Base-by-base conservation (phyloP, 2,113 vertebrate species). In the Equus quagga region DNA sequence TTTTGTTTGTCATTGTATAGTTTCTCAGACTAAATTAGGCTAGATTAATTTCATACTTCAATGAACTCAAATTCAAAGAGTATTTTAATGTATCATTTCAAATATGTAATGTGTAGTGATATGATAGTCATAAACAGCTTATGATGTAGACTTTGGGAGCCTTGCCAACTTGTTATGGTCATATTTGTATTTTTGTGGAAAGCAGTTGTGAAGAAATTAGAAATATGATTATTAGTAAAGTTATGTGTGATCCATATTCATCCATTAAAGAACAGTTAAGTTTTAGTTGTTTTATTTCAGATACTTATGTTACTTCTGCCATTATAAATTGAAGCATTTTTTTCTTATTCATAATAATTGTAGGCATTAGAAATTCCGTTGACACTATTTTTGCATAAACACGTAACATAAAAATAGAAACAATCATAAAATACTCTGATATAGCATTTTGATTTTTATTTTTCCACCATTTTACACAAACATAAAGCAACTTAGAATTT, bases 241-340 rank as follows among this genome's bases (percentile, higher is more conserved):
- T 79, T 96, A 64, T 54, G 72, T 64, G 33, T 78, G 11, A 89
- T 44, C 73, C 85, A 41, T 56, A 82, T 67, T 88, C 13, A 79
- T 89, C 51, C 64, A 67, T 58, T 75, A 84, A 96, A 85, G 19
- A 89, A 12, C 41, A 89, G 9, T 89, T 94, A 58, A 64, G 21
- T 69, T 93, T 89, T 21, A 18, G 24, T 94, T 93, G 33, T 94
- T 96, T 84, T 94, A 46, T 91, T 93, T 96, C 46, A 92, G 24
- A 83, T 79, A 90, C 8, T 83, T 95, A 36, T 19, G 67, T 70
- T 89, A 41, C 36, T 70, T 65, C 24, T 95, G 56, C 24, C 65
- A 60, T 83, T 95, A 72, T 83, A 86, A 91, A 92, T 64, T 89
- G 24, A 97, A 95, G 28, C 51, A 67, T 94, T 24, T 81, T 81